Conservation (phyloP, 2,888 invertebrate species). For the Noctua janthina region DNA sequence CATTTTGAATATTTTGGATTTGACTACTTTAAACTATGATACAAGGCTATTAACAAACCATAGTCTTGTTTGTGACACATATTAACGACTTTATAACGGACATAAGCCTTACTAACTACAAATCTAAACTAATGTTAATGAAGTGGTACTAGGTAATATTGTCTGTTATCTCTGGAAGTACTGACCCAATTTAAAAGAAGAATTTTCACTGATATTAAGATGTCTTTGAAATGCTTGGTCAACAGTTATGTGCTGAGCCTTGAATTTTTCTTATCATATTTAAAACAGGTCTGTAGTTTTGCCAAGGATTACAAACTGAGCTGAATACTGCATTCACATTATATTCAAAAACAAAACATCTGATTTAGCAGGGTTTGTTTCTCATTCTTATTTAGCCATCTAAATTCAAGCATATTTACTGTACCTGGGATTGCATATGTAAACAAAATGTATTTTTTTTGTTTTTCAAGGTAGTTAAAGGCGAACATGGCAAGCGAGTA, state of each 20-base stretch:
- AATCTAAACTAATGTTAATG: not conserved
- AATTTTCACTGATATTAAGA: not conserved
- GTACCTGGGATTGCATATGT: not conserved
- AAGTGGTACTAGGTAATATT: not conserved
- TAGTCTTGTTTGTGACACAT: not conserved
- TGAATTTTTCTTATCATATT: not conserved
- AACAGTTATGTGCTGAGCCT: not conserved
- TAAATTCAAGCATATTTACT: not conserved
- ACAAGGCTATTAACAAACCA: not conserved
- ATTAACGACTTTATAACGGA: not conserved
- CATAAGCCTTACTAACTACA: not conserved
- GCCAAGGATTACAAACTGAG: too few relatives aligned
- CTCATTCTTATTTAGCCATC: not conserved
- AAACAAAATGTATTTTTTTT: conserved; percentile 1
- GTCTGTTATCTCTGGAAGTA: not conserved
- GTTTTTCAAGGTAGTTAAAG: conserved; percentile 94
- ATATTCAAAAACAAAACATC: not conserved
- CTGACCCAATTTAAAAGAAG: not conserved
- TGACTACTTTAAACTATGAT: not conserved
- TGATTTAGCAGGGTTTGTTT: not conserved
- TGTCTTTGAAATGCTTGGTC: not conserved
- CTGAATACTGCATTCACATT: not conserved
- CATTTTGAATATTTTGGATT: not conserved
- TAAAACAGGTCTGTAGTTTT: too few relatives aligned
- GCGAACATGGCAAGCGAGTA: conserved; percentile 96